Conservation (phyloP, 1,140 invertebrate species). For the Eupeodes corollae region DNA sequence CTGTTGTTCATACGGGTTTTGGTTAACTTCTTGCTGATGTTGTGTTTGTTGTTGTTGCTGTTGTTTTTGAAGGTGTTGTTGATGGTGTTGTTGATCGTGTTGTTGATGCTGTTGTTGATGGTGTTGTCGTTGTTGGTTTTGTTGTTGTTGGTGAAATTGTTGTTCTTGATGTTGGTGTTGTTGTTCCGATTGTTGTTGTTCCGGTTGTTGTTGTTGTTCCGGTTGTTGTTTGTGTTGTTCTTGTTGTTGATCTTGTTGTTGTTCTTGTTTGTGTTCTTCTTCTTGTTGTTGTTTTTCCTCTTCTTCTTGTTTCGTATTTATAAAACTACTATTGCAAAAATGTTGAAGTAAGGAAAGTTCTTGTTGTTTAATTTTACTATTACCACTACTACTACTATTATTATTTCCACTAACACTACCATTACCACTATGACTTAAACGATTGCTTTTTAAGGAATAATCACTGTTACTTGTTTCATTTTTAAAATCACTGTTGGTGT, state of each 20-base stretch:
- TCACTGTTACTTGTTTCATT: constrained; percentile 5
- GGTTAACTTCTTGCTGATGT: not conserved
- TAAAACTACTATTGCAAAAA: not conserved
- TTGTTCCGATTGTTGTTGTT: not conserved
- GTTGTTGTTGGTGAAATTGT: no score
- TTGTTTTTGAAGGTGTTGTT: no score
- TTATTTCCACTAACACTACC: constrained; percentile 4
- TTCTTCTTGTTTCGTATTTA: not conserved
- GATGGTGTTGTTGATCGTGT: not conserved
- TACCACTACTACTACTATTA: constrained; percentile 16
- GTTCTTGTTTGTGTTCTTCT: no score
- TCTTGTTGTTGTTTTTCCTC: not conserved
- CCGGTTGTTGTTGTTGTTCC: no score
- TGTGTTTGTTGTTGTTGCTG: no score
- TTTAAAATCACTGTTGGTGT: not conserved
- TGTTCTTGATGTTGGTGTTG: not conserved
- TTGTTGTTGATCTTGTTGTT: no score
- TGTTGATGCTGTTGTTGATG: not conserved
- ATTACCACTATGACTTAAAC: no score
- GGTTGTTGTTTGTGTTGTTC: no score
- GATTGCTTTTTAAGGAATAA: not conserved
- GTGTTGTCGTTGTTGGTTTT: not conserved
- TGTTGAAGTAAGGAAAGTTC: not conserved
- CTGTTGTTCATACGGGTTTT: no score
- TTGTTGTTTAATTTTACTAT: constrained; percentile 6